Conservation (phyloP, 2,113 vertebrate genomes). For the Pagrus major region DNA sequence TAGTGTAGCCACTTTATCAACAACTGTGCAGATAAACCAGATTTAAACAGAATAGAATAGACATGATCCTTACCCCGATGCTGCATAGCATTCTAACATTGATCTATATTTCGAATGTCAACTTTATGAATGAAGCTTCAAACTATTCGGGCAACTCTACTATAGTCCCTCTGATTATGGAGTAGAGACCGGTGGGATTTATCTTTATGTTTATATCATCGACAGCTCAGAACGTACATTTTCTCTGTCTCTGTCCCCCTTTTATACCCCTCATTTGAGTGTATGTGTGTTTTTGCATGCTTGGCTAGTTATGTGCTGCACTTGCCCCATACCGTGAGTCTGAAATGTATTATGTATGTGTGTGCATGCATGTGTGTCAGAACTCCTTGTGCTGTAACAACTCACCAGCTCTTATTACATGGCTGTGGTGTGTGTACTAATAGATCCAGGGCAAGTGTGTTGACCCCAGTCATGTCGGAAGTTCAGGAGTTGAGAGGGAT, state of each 20-base stretch:
- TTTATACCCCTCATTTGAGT: not conserved
- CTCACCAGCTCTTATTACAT: slow-evolving; percentile 66
- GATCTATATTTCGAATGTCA: no score
- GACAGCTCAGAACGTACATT: not conserved
- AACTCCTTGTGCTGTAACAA: slow-evolving; percentile 41
- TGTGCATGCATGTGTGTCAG: slow-evolving; percentile 18
- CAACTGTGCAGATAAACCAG: no score
- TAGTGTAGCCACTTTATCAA: no score
- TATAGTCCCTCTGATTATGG: not conserved
- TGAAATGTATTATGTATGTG: slow-evolving; percentile 11
- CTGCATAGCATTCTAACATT: no score
- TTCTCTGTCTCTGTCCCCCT: not conserved
- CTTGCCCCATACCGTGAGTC: not conserved
- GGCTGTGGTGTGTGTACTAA: slow-evolving; percentile 64
- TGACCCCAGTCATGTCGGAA: slow-evolving; percentile 85
- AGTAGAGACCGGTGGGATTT: not conserved
- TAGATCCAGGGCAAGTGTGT: slow-evolving; percentile 69
- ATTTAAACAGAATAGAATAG: no score
- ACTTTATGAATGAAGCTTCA: no score
- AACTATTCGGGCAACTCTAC: no score
- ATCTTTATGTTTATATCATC: not conserved
- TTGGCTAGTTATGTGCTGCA: not conserved
- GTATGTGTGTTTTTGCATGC: not conserved
- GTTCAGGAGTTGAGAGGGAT: slow-evolving; percentile 87
- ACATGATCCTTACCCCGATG: no score